These are phyloP conservation scores for Nasua narica DNA, from an alignment of 2,797 vertebrate genomes.

Conservation along the genomic window DNA sequence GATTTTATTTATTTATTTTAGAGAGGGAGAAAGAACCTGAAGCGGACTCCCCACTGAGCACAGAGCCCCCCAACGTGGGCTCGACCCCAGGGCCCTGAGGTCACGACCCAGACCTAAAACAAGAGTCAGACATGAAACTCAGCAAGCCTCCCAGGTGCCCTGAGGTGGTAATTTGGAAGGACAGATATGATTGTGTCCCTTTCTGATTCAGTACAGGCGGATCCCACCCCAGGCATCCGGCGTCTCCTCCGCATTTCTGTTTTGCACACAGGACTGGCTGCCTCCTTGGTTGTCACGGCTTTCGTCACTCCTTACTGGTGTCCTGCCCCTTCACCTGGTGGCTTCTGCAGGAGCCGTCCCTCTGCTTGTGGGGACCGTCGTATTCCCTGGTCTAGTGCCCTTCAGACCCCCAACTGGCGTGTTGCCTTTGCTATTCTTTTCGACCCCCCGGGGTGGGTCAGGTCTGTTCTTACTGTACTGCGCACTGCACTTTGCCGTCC, in stretches of 20 bases:
- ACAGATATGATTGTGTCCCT: not conserved
- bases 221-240: not conserved
- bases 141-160: not conserved
- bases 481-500: not conserved
- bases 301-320: not conserved
- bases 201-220: not conserved
- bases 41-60: not conserved
- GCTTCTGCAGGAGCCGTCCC: not conserved
- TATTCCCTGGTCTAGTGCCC: not conserved
- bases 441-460: not conserved
- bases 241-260: not conserved
- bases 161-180: not conserved
- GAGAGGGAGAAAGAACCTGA: not conserved
- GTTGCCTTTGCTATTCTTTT: not conserved
- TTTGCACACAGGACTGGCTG: not conserved
- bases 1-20: not conserved
- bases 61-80: not conserved
- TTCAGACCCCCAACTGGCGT: not conserved
- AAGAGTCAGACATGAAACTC: not conserved
- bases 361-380: accelerated
- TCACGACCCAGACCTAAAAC: not conserved
- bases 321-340: not conserved
- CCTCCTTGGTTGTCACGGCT: not conserved
- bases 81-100: not conserved
- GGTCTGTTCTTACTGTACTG: not conserved